Evolutionary conservation across 2,113 vertebrate genomes (phyloP).

Genomic region (Gallinago media): DNA sequence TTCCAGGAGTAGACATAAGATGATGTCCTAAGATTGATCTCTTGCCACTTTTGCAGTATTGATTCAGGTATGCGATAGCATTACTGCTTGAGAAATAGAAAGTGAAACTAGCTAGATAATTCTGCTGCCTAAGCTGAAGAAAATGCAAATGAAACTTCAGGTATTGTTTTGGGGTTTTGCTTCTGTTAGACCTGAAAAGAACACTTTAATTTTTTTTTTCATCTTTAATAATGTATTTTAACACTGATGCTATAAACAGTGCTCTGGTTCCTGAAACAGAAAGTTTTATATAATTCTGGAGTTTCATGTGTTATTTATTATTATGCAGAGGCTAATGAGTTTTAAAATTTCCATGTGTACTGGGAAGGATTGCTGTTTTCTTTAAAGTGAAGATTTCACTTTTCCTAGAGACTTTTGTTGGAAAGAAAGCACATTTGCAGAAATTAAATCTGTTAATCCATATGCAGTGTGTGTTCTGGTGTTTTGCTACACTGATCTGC

Average conservation of each 20-base stretch:
- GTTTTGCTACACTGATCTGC: not conserved
- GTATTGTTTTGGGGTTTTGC: not conserved
- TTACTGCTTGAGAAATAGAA: not conserved
- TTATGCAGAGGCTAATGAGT: not conserved
- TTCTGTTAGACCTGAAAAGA: not conserved
- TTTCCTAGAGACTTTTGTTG: not conserved
- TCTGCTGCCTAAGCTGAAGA: not conserved
- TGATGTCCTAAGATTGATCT: not conserved
- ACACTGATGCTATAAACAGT: not conserved
- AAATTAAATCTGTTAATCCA: not conserved
- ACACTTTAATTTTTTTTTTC: not conserved
- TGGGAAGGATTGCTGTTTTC: not conserved
- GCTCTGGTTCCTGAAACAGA: not conserved
- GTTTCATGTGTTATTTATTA: not conserved
- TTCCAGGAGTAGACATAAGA: not conserved
- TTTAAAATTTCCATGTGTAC: not conserved
- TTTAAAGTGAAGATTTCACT: not conserved
- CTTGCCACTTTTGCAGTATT: not conserved
- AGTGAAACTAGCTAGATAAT: not conserved
- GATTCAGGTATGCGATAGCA: not conserved
- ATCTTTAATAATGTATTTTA: not conserved
- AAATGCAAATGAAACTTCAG: not conserved
- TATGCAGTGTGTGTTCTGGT: accelerated
- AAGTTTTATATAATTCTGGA: not conserved
- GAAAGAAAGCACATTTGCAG: not conserved